Percentiles rank a stretch among this genome's conserved stretches.
phyloP scores from a whole-genome alignment of 2,797 vertebrate genomes.

The Pipistrellus pipistrellus region DNA sequence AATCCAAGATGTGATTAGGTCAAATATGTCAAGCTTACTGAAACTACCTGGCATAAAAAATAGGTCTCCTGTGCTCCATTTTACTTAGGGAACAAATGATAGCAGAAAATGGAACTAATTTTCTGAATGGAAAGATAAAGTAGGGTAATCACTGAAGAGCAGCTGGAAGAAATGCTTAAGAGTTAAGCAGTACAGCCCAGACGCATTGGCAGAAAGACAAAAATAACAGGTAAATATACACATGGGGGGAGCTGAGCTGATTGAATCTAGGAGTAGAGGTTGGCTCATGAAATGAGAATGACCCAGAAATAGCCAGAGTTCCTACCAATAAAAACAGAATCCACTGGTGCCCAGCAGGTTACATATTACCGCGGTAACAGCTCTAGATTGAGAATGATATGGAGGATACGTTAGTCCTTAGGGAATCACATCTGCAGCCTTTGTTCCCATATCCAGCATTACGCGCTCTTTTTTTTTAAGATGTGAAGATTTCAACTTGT shows the following conservation, averaged over 20 bases:
- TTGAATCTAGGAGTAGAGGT: background rate
- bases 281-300: constrained; percentile 12
- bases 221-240: constrained; percentile 29
- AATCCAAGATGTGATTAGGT: constrained; percentile 36
- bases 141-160: constrained; percentile 41
- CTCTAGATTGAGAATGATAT: background rate
- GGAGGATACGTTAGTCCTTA: background rate
- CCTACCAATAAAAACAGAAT: background rate
- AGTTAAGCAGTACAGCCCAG: background rate
- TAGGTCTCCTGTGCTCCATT: constrained; percentile 51
- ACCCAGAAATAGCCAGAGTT: background rate
- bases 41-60: constrained; percentile 60
- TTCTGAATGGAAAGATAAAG: constrained; percentile 69
- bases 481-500: background rate
- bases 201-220: background rate
- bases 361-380: accelerated
- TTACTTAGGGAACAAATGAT: constrained; percentile 55
- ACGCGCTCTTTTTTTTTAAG: background rate
- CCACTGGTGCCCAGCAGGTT: background rate
- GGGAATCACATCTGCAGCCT: background rate
- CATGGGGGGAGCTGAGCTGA: background rate
- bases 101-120: constrained; percentile 71
- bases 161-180: constrained; percentile 40
- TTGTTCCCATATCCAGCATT: background rate
- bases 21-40: constrained; percentile 23